Percentiles rank a stretch among this genome's conserved stretches.
Evolutionary conservation across 2,888 invertebrate species (phyloP).

Genomic region (Parapristionchus giblindavisi): DNA sequence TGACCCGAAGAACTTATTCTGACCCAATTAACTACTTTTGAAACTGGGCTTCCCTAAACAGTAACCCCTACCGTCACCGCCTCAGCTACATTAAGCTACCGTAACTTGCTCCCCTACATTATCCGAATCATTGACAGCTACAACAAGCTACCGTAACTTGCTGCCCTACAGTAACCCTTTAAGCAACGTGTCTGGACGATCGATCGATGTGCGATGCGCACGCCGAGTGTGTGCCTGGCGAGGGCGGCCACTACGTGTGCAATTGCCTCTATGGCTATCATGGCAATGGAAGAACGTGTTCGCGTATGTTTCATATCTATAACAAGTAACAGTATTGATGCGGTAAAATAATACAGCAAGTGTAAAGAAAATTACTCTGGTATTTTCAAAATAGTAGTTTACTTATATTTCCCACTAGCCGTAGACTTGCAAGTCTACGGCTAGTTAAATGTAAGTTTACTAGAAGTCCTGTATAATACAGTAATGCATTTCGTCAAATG

Average conservation of each 20-base stretch:
- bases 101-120: slow-evolving; percentile 8
- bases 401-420: too few relatives aligned
- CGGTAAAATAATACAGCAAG: too few relatives aligned
- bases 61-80: neutral
- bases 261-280: slow-evolving; percentile 66
- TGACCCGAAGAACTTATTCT: neutral
- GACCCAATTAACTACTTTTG: neutral
- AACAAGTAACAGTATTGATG: too few relatives aligned
- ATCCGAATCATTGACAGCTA: neutral
- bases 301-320: slow-evolving; percentile 50
- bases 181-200: slow-evolving; percentile 67
- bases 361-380: too few relatives aligned
- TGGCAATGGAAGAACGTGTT: slow-evolving; percentile 65
- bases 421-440: too few relatives aligned
- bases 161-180: slow-evolving; percentile 30
- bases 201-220: slow-evolving; percentile 70
- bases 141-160: neutral
- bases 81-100: neutral
- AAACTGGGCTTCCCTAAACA: neutral
- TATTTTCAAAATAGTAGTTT: too few relatives aligned
- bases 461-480: too few relatives aligned
- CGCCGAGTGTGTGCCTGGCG: slow-evolving; percentile 69
- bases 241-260: slow-evolving; percentile 64
- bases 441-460: too few relatives aligned
- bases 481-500: too few relatives aligned